These are phyloP conservation scores for Gerris lacustris DNA, from an alignment of 2,888 invertebrate genomes.

Conservation along the genomic window DNA sequence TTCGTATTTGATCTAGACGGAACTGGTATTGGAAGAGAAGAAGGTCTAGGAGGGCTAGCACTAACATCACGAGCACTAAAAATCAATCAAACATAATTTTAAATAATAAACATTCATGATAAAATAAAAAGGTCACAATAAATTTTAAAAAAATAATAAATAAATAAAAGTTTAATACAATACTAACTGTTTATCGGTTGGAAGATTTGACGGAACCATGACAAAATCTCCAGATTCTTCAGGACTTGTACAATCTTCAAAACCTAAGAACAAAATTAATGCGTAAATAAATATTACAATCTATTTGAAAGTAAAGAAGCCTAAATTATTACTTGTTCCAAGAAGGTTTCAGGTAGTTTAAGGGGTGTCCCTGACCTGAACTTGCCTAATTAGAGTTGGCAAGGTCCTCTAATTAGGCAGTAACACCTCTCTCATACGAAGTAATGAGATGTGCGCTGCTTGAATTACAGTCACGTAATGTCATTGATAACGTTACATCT, in stretches of 20 bases:
- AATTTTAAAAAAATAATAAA: not conserved
- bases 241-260: conserved; percentile 42
- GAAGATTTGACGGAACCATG: conserved; percentile 57
- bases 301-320: too few relatives aligned
- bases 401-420: too few relatives aligned
- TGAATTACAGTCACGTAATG: too few relatives aligned
- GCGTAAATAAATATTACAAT: not conserved
- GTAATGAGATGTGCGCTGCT: too few relatives aligned
- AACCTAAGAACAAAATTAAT: conserved; percentile 27
- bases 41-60: conserved; percentile 53
- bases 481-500: too few relatives aligned
- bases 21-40: conserved; percentile 57
- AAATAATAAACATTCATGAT: not conserved
- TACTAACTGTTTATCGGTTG: conserved; percentile 40
- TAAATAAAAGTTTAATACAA: not conserved
- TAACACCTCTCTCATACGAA: too few relatives aligned
- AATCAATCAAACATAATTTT: conserved; percentile 7
- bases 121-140: not conserved
- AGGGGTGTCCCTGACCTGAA: too few relatives aligned
- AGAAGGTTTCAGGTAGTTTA: too few relatives aligned
- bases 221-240: conserved; percentile 69
- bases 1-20: conserved; percentile 41
- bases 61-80: conserved; percentile 25
- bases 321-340: too few relatives aligned
- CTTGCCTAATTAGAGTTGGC: too few relatives aligned